Conservation (phyloP, 2,113 vertebrate species). For the Falcunculus frontatus region DNA sequence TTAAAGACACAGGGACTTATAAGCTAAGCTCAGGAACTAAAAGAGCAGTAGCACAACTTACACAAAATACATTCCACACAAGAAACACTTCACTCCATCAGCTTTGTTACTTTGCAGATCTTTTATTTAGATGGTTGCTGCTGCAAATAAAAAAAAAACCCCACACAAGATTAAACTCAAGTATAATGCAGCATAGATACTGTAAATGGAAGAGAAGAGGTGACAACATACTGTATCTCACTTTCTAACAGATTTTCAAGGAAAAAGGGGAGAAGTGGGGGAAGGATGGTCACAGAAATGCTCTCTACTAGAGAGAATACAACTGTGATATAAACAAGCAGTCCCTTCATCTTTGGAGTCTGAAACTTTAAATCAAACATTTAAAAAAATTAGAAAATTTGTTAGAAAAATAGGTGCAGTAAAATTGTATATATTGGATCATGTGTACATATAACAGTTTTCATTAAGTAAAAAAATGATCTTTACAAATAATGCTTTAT, state of each 20-base stretch:
- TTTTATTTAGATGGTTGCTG: constrained; percentile 51
- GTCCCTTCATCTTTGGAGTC: constrained; percentile 60
- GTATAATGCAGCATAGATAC: neutral
- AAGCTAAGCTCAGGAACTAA: neutral
- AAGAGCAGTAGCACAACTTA: neutral
- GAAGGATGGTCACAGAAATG: constrained; percentile 22
- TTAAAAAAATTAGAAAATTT: constrained; percentile 53
- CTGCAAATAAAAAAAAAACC: constrained; percentile 25
- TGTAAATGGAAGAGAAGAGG: neutral
- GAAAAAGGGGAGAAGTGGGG: neutral
- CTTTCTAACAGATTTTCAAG: constrained; percentile 9
- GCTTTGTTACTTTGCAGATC: constrained; percentile 43
- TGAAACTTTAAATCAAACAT: constrained; percentile 33
- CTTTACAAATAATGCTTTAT: constrained; percentile 49
- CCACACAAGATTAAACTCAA: constrained; percentile 32
- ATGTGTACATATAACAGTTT: neutral
- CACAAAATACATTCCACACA: neutral
- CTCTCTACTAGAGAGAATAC: constrained; percentile 44
- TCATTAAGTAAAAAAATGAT: constrained; percentile 61
- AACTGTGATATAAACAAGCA: constrained; percentile 15
- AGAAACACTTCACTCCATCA: neutral
- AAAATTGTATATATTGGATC: constrained; percentile 41
- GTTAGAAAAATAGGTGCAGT: constrained; percentile 63
- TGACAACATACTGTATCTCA: neutral
- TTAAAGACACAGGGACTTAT: neutral